phyloP scores from a whole-genome alignment of 2,113 vertebrate species.

The Tupaia chinensis region DNA sequence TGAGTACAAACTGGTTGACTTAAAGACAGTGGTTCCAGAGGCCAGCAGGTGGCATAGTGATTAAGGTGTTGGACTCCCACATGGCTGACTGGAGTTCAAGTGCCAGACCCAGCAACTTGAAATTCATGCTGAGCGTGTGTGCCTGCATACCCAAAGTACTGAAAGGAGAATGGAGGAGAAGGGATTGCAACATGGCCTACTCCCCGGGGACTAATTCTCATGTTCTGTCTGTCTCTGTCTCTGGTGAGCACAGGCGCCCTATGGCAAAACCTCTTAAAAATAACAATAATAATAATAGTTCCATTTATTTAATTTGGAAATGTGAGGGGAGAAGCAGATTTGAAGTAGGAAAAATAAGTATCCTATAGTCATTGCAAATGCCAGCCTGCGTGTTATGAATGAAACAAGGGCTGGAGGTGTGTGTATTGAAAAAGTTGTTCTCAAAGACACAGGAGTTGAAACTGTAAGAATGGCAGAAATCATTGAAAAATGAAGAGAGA shows the following conservation, averaged over 20 bases:
- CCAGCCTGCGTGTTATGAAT: background rate
- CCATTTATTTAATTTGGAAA: conserved; percentile 32
- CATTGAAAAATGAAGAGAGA: background rate
- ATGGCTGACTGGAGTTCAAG: no score
- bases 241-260: no score
- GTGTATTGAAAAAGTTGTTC: conserved; percentile 3
- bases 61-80: no score
- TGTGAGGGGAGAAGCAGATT: background rate
- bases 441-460: background rate
- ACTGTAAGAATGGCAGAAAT: background rate
- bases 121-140: no score
- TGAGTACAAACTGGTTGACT: background rate
- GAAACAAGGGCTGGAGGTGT: background rate
- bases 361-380: background rate
- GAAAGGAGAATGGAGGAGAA: no score
- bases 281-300: background rate
- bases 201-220: no score
- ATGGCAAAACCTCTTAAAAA: no score
- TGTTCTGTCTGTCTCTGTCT: no score
- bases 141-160: no score
- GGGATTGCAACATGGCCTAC: no score
- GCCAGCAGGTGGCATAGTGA: no score
- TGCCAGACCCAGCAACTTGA: no score
- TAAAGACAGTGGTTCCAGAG: background rate
- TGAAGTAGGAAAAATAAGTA: conserved; percentile 11